Evolutionary conservation across 2,888 invertebrate genomes (phyloP).

Genomic region (Parnassius apollo): DNA sequence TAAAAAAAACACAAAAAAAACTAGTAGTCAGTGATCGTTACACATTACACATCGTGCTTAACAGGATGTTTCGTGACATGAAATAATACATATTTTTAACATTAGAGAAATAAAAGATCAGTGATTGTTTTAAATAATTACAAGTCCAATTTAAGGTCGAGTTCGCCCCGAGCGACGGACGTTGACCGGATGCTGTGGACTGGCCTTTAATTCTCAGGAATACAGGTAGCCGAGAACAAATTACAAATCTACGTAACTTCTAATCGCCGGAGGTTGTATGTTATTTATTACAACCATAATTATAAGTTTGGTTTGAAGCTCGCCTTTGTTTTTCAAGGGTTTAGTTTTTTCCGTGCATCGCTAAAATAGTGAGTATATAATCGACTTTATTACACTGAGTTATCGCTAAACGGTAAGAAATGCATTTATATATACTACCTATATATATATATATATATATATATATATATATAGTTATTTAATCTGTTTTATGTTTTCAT

Average conservation of each 20-base stretch:
- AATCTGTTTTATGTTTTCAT: too few species aligned
- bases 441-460: too few species aligned
- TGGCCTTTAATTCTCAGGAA: slow-evolving; percentile 48
- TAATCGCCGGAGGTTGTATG: slow-evolving; percentile 44
- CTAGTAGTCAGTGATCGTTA: too few species aligned
- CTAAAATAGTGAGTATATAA: too few species aligned
- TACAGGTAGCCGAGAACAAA: slow-evolving; percentile 71
- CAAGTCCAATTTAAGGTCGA: slow-evolving; percentile 26
- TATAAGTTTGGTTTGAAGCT: slow-evolving; percentile 29
- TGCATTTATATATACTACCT: too few species aligned
- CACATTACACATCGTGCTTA: too few species aligned
- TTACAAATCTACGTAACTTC: slow-evolving; percentile 68
- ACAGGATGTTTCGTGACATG: too few species aligned
- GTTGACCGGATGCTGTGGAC: slow-evolving; percentile 45
- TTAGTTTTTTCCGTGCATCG: not conserved
- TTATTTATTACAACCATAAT: slow-evolving; percentile 40
- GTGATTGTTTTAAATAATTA: slow-evolving; percentile 16
- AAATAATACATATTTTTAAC: not conserved
- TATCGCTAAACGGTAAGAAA: too few species aligned
- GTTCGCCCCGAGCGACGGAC: slow-evolving; percentile 43
- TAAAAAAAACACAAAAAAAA: too few species aligned
- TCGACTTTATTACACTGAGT: too few species aligned
- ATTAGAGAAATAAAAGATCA: slow-evolving; percentile 4
- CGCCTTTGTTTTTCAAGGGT: slow-evolving; percentile 1
- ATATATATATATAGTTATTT: too few species aligned